phyloP scores from a whole-genome alignment of 2,888 invertebrate species.

The Agriopis marginaria region DNA sequence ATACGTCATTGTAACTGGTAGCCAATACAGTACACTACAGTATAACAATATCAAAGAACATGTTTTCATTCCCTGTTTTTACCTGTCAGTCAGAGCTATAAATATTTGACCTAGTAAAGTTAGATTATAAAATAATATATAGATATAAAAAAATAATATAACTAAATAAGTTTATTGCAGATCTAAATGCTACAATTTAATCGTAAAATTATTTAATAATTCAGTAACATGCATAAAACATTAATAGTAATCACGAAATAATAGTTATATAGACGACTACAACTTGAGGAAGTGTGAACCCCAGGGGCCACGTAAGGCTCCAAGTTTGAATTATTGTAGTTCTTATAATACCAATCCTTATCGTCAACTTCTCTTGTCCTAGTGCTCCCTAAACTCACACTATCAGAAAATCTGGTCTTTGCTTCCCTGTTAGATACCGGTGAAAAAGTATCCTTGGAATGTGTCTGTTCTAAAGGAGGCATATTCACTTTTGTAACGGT shows the following conservation, averaged over 20 bases:
- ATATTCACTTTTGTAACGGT: constrained; percentile 79
- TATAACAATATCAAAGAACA: too few species aligned
- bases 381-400: constrained; percentile 70
- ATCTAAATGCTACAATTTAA: constrained; percentile 8
- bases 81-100: too few species aligned
- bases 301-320: constrained; percentile 81
- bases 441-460: constrained; percentile 64
- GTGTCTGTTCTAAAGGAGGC: constrained; percentile 69
- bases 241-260: constrained; percentile 38
- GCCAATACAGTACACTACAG: too few species aligned
- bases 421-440: constrained; percentile 76
- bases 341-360: constrained; percentile 95
- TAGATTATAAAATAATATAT: background rate
- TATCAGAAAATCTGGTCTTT: constrained; percentile 75
- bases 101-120: too few species aligned
- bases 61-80: too few species aligned
- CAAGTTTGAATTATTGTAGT: constrained; percentile 90
- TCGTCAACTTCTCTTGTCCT: constrained; percentile 81
- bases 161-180: constrained; percentile 11
- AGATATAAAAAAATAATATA: constrained; percentile 2
- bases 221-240: background rate
- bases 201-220: background rate
- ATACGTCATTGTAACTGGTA: too few species aligned
- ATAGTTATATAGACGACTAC: constrained; percentile 13
- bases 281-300: constrained; percentile 60